Evolutionary conservation across 2,888 invertebrate genomes (phyloP), one percentile per base, ranked within the genome.

Genomic region (Acrobasis consociella): DNA sequence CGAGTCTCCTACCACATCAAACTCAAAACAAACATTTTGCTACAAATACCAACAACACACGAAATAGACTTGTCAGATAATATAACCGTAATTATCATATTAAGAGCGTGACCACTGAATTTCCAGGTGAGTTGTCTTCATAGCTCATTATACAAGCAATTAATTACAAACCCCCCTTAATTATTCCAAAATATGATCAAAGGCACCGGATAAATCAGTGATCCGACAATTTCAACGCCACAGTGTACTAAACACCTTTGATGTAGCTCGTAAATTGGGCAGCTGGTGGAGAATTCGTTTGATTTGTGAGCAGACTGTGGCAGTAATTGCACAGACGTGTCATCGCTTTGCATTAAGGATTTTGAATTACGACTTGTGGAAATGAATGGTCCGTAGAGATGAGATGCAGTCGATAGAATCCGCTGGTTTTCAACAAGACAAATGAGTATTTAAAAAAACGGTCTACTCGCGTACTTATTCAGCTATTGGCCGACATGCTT

Each of bases 341-440:
- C 84, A 75, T 81, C 82, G 78, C 81, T 82, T 83, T 82, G 83
- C 77, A 76, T 78, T 83, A 82, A 81, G 72, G 71, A 71, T 65
- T 64, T 66, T 81, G 82, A 82, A 68, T 80, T 81, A 81, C 68
- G 69, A 65, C 39, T 63, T 64, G 69, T 77, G 72, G 71, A 80
- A 79, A 80, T 81, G 75, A 73, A 77, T 71, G 65, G 59, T 49
- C 51, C 16, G 49, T 67, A 67, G 68, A 49, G 67, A 53, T 62
- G 63, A 5, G 51, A 59, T 62, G 66, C 62, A 64, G 22, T 64
- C 60, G 64, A 53, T 64, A 49, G 39, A 42, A 16, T 37, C 2
- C 2, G 13, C 13, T 17, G n/a, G n/a, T n/a, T n/a, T n/a, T n/a
- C n/a, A n/a, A n/a, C n/a, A n/a, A n/a, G n/a, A n/a, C n/a, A n/a